Evolutionary conservation across 2,113 vertebrate species (phyloP).

Genomic region (Holacanthus passer): DNA sequence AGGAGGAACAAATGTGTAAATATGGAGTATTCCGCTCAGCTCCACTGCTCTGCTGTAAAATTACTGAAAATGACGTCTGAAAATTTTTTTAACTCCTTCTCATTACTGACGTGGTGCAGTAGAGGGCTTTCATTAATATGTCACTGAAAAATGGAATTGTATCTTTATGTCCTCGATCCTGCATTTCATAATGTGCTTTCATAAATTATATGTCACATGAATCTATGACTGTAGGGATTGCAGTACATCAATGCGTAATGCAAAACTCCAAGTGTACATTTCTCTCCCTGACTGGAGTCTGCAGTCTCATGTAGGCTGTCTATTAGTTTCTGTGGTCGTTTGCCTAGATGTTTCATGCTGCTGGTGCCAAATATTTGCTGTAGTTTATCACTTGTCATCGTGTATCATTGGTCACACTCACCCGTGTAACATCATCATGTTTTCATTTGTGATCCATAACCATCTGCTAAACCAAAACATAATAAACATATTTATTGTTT

Average conservation of each 20-base stretch:
- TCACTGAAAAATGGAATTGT: slow-evolving; percentile 18
- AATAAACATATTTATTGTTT: slow-evolving; percentile 17
- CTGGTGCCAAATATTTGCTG: slow-evolving; percentile 37
- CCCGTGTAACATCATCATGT: slow-evolving; percentile 20
- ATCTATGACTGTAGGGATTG: neutral
- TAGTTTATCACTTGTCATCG: slow-evolving; percentile 18
- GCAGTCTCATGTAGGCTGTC: neutral
- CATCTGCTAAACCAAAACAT: slow-evolving; percentile 21
- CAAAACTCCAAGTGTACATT: slow-evolving; percentile 7
- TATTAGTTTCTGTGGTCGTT: neutral
- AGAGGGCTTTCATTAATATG: neutral
- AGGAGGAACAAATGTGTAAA: slow-evolving; percentile 32
- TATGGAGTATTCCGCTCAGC: slow-evolving; percentile 12
- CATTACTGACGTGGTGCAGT: neutral
- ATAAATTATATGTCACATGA: slow-evolving; percentile 11
- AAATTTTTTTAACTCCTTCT: slow-evolving; percentile 13
- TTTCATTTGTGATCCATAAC: slow-evolving; percentile 43
- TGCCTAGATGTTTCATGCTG: slow-evolving; percentile 26
- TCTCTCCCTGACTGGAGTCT: neutral
- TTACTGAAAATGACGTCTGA: neutral
- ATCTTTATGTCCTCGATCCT: neutral
- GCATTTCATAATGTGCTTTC: slow-evolving; percentile 3
- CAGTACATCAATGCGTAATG: slow-evolving; percentile 2
- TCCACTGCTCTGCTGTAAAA: slow-evolving; percentile 21
- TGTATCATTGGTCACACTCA: slow-evolving; percentile 12